Evolutionary conservation across 2,888 invertebrate species (phyloP).

Genomic region (Luperina nickerlii): DNA sequence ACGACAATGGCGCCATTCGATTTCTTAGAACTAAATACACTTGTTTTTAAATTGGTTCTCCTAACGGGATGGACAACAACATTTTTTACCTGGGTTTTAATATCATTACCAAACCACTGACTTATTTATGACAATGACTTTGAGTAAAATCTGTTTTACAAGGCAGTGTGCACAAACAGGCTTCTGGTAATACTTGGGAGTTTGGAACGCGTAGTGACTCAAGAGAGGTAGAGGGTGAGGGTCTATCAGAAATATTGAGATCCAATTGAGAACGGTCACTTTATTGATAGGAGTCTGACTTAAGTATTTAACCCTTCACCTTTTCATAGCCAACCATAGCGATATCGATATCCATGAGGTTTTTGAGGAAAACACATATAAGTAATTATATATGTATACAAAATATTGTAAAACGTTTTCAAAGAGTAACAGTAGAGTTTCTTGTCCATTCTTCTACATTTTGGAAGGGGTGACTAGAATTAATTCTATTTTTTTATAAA

Average conservation of each 20-base stretch:
- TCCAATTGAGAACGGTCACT: neutral
- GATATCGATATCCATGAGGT: neutral
- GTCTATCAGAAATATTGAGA: neutral
- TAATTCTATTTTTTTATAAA: neutral
- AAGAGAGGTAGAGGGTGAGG: neutral
- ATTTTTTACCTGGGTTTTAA: neutral
- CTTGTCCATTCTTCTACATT: neutral
- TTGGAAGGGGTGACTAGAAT: too few relatives aligned
- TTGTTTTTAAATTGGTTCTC: neutral
- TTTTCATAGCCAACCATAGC: neutral
- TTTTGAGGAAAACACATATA: neutral
- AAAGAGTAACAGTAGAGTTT: neutral
- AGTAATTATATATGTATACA: neutral
- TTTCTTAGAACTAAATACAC: neutral
- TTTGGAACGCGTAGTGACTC: neutral
- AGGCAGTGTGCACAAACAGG: neutral
- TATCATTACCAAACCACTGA: neutral
- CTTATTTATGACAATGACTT: neutral
- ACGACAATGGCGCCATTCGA: constrained; percentile 14
- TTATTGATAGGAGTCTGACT: too few relatives aligned
- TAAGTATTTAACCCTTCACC: neutral
- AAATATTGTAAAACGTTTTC: neutral
- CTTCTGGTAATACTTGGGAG: neutral
- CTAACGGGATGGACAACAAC: too few relatives aligned
- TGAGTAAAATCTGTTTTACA: neutral